Evolutionary conservation across 1,140 invertebrate genomes (phyloP), one percentile per base, ranked within the genome.

Genomic region (Listronotus bonariensis): DNA sequence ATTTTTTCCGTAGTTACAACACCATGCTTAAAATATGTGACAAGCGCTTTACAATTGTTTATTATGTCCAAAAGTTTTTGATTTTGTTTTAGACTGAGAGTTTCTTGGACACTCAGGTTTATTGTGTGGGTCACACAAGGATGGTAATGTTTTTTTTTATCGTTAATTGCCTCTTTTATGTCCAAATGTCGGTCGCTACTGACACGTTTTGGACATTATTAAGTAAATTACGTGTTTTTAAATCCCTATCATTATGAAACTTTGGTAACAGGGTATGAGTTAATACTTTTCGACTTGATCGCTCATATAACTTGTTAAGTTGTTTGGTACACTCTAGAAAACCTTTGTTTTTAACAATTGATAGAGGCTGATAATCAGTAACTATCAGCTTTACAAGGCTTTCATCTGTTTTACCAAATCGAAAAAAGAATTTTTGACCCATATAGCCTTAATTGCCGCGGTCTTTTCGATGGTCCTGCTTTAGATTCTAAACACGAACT

Each of bases 21-120:
- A 40, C 36, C 40, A 46, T 67, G 60, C 53, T 75, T 75, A 40
- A 75, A 72, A 65, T 69, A 58, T 34, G 68, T 54, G 6, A 75
- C 73, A 10, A 72, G 62, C 14, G 17, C 51, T 57, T 38, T 53
- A 45, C 58, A 69, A 12, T 17, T 31, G 43, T 52, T 15, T 3
- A 38, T 14, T 17, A 41, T 15, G 2, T 26, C 20, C 5, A 26
- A 1, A 1, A 26, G 20, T 26, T 26, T 26, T 26, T 26, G 20
- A 26, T 26, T 26, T 26, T 26, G 2, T 26, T 26, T 26, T 10
- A 32, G 1, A 54, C 2, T 55, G 11, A 65, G 58, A 10, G 26
- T 12, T n/a, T 56, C 65, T 12, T 54, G 31, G n/a, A n/a, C n/a
- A 12, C 41, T 17, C 45, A 64, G 32, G 65, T 62, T 68, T 63